Percentiles rank a stretch among this genome's conserved stretches.
Evolutionary conservation across 2,888 invertebrate species (phyloP).

Genomic region (Alviniconcha strummeri): DNA sequence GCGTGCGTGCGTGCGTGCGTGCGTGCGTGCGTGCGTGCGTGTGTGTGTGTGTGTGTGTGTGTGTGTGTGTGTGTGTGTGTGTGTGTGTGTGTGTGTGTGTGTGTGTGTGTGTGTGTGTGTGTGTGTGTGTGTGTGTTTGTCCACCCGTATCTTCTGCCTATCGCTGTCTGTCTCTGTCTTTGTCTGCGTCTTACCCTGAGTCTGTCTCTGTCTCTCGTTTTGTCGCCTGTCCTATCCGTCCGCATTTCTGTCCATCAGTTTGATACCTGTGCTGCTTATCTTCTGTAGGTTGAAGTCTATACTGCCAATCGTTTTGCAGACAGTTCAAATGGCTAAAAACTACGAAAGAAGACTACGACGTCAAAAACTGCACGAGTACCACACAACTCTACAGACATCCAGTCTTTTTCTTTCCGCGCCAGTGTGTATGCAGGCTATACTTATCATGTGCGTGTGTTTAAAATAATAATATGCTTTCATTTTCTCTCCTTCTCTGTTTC

Average conservation of each 20-base stretch:
- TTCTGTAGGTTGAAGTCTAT: too few relatives aligned
- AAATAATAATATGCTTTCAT: too few relatives aligned
- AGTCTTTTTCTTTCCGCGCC: too few relatives aligned
- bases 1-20: constrained; percentile 3
- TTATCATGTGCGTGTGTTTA: neutral
- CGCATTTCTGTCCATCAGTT: neutral
- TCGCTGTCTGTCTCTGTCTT: neutral
- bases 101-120: constrained; percentile 21
- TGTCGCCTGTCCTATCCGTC: neutral
- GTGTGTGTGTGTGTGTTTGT: constrained; percentile 21
- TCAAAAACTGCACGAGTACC: too few relatives aligned
- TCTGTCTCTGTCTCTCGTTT: neutral
- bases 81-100: constrained; percentile 27
- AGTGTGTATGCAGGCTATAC: too few relatives aligned
- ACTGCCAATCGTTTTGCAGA: too few relatives aligned
- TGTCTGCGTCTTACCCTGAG: neutral
- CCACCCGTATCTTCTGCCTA: neutral
- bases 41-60: neutral
- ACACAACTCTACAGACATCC: too few relatives aligned
- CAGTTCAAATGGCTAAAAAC: too few relatives aligned
- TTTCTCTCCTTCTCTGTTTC: too few relatives aligned
- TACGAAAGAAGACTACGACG: too few relatives aligned
- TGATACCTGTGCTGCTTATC: neutral
- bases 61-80: neutral
- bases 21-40: constrained; percentile 18